Evolutionary conservation across 2,888 invertebrate species (phyloP).

Genomic region (Drosophila phalerata): DNA sequence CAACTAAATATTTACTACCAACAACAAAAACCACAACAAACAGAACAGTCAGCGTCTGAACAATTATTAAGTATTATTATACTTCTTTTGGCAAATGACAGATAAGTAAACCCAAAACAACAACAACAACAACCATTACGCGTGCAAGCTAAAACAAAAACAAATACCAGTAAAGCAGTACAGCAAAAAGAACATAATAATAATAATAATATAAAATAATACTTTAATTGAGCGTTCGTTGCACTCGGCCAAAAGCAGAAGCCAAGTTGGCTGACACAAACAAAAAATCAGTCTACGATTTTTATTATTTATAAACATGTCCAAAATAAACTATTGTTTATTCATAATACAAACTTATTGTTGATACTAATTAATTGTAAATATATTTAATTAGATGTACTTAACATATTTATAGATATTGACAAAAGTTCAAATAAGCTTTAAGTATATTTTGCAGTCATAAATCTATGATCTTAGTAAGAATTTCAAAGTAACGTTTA

Average conservation of each 20-base stretch:
- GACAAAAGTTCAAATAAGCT: too few relatives aligned
- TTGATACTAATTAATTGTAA: neutral
- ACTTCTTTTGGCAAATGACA: conserved; percentile 61
- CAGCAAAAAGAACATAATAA: conserved; percentile 26
- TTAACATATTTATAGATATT: too few relatives aligned
- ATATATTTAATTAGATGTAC: too few relatives aligned
- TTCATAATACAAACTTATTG: neutral
- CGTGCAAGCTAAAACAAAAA: conserved; percentile 65
- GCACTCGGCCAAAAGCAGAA: conserved; percentile 61
- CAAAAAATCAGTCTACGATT: conserved; percentile 36
- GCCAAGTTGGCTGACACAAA: conserved; percentile 56
- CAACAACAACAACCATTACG: conserved; percentile 23
- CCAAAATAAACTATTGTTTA: conserved; percentile 22
- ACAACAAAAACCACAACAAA: neutral
- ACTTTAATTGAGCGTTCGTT: conserved; percentile 61
- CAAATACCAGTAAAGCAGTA: conserved; percentile 38
- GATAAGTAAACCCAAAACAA: conserved; percentile 59
- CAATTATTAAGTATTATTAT: conserved; percentile 15
- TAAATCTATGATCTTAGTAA: too few relatives aligned
- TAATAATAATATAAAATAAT: conserved; percentile 42
- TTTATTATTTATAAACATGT: conserved; percentile 27
- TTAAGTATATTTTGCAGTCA: too few relatives aligned
- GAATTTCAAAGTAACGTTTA: neutral
- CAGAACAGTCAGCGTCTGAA: neutral
- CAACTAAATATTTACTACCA: conserved; percentile 8